Conservation (phyloP, 1,140 invertebrate genomes). For the Eriocheir sinensis region DNA sequence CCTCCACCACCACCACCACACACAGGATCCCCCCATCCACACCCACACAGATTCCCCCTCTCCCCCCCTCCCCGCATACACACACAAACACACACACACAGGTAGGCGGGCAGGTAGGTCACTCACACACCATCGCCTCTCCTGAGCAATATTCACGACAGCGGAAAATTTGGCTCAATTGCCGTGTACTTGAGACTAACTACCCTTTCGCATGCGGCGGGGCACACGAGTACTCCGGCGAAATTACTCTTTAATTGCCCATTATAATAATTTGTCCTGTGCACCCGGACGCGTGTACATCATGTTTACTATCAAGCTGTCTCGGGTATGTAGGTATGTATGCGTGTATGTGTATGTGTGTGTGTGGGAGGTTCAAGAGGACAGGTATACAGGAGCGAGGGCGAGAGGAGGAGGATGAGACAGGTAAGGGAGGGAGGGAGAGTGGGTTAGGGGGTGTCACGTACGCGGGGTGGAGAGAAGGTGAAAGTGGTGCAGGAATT, state of each 20-base stretch:
- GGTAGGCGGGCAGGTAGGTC: too few species aligned
- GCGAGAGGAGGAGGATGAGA: neutral
- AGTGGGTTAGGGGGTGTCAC: neutral
- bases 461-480: too few species aligned
- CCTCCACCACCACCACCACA: neutral
- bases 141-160: neutral
- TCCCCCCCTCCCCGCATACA: too few species aligned
- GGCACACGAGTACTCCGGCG: neutral
- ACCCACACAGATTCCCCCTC: too few species aligned
- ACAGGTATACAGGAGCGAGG: neutral
- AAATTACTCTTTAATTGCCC: constrained; percentile 7
- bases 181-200: neutral
- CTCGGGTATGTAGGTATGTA: neutral
- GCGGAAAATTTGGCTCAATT: neutral
- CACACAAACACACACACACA: too few species aligned
- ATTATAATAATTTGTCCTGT: constrained; percentile 18
- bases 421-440: neutral
- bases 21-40: too few species aligned
- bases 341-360: neutral
- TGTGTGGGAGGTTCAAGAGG: neutral
- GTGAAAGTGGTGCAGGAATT: too few species aligned
- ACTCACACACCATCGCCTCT: neutral
- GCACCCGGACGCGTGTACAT: neutral
- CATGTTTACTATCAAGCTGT: constrained; percentile 1
- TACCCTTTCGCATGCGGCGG: neutral